Percentiles rank a stretch among this genome's conserved stretches.
Conservation (phyloP, 1,140 invertebrate species). For the Ceratitis capitata region DNA sequence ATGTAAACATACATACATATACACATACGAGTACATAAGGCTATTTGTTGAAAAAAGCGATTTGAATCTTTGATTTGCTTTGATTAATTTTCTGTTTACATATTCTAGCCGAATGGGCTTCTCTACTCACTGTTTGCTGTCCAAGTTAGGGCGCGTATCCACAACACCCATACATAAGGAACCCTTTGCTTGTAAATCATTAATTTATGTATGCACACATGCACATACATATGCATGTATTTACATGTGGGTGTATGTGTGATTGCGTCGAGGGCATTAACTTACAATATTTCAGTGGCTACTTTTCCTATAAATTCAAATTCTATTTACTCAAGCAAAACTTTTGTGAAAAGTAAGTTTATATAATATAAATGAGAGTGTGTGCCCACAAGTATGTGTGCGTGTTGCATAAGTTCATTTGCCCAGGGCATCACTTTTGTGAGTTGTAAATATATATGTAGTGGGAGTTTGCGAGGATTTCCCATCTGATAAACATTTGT, state of each 20-base stretch:
- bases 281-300: slow-evolving; percentile 12
- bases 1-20: not conserved
- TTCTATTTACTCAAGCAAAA: slow-evolving; percentile 36
- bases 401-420: not conserved
- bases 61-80: slow-evolving; percentile 44
- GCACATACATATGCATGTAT: not conserved
- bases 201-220: not conserved
- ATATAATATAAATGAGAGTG: not conserved
- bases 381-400: not conserved
- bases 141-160: not conserved
- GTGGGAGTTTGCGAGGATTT: not conserved
- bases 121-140: slow-evolving; percentile 13
- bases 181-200: not conserved
- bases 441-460: too few species aligned
- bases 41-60: slow-evolving; percentile 34
- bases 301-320: slow-evolving; percentile 19
- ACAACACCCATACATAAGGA: not conserved
- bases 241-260: not conserved
- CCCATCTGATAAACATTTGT: slow-evolving; percentile 33
- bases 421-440: not conserved
- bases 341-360: slow-evolving; percentile 17
- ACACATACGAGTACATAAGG: not conserved
- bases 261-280: not conserved
- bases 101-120: slow-evolving; percentile 28
- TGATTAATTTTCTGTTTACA: slow-evolving; percentile 44